phyloP scores from a whole-genome alignment of 2,113 vertebrate genomes.

The Taxidea taxus region DNA sequence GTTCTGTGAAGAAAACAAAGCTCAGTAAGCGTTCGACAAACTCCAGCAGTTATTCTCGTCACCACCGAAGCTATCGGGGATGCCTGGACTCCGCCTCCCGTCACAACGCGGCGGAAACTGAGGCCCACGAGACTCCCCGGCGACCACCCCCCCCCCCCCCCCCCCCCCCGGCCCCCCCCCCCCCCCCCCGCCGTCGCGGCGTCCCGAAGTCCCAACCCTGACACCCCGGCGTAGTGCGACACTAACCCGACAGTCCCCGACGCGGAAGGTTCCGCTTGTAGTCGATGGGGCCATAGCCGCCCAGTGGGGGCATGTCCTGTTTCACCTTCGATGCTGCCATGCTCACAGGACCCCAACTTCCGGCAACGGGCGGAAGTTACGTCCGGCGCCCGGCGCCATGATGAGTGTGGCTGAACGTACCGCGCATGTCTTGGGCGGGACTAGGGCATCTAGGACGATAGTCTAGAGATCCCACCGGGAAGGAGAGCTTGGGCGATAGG shows the following conservation, averaged over 20 bases:
- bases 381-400: accelerated
- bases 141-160: neutral
- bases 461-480: accelerated
- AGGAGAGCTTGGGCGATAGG: accelerated
- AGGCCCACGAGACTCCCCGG: neutral
- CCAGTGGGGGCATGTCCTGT: constrained; percentile 96
- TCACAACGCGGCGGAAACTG: neutral
- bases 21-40: neutral
- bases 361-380: constrained; percentile 33
- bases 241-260: constrained; percentile 91
- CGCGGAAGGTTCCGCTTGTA: constrained; percentile 94
- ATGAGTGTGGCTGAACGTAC: constrained; percentile 38
- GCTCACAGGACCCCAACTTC: constrained; percentile 30
- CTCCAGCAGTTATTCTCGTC: neutral
- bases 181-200: neutral
- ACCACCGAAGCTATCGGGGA: neutral
- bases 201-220: neutral
- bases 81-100: neutral
- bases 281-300: constrained; percentile 92
- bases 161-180: neutral
- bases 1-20: neutral
- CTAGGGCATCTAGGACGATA: accelerated
- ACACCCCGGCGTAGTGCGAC: neutral
- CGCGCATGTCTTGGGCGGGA: accelerated
- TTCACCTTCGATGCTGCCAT: constrained; percentile 97